Conservation (phyloP, 1,140 invertebrate species). For the Drosophila biarmipes region DNA sequence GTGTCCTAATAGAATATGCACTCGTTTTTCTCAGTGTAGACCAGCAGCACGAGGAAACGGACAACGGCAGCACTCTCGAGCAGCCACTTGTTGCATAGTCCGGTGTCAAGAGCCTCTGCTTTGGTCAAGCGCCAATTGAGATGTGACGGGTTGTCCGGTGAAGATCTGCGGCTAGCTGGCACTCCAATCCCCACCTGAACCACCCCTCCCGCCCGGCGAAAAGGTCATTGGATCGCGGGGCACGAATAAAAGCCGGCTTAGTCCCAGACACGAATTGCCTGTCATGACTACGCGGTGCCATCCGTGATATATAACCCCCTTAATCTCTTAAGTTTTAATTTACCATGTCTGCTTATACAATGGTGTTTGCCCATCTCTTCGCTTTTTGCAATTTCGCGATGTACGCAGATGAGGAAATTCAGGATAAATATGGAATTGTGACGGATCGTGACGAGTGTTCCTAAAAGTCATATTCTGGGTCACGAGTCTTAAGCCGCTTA, state of each 20-base stretch:
- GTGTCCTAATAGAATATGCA: no score
- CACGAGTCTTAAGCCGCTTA: not conserved
- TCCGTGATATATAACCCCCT: slow-evolving; percentile 20
- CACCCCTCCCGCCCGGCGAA: not conserved
- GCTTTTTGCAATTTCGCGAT: not conserved
- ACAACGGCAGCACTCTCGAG: slow-evolving; percentile 13
- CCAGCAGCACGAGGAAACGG: not conserved
- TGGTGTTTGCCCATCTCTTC: slow-evolving; percentile 4
- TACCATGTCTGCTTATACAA: slow-evolving; percentile 30
- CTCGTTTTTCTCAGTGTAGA: not conserved
- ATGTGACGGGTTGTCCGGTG: slow-evolving; percentile 49
- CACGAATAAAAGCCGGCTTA: slow-evolving; percentile 33
- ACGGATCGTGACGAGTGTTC: slow-evolving; percentile 16
- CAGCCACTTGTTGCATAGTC: slow-evolving; percentile 7
- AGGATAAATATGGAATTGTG: slow-evolving; percentile 29
- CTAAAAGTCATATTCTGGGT: slow-evolving; percentile 10
- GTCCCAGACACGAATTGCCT: slow-evolving; percentile 29
- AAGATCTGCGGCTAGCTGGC: slow-evolving; percentile 19
- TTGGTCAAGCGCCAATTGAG: slow-evolving; percentile 52
- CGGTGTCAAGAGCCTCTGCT: slow-evolving; percentile 28
- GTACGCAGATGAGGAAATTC: not conserved
- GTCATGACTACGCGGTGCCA: slow-evolving; percentile 32
- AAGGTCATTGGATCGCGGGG: slow-evolving; percentile 35
- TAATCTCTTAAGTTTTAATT: slow-evolving; percentile 55
- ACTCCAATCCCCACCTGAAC: not conserved